Evolutionary conservation across 2,888 invertebrate species (phyloP).

Genomic region (Dolichomitus sp.): DNA sequence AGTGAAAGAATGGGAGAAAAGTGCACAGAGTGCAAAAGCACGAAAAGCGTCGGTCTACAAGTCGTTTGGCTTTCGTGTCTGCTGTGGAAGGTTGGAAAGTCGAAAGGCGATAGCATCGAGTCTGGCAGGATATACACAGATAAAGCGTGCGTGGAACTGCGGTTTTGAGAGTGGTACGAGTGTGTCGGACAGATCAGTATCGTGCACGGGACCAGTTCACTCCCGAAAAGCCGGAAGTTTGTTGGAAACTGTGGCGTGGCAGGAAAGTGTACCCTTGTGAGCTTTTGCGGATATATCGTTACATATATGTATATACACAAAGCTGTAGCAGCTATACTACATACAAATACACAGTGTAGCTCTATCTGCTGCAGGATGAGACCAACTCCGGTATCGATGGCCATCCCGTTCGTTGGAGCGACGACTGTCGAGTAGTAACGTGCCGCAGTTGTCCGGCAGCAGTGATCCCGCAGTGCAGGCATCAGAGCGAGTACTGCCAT

Average conservation of each 20-base stretch:
- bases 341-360: not conserved
- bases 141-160: conserved; percentile 7
- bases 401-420: conserved; percentile 25
- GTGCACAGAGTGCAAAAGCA: conserved; percentile 55
- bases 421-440: conserved; percentile 29
- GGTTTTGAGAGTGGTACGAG: conserved; percentile 34
- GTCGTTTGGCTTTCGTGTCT: conserved; percentile 41
- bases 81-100: conserved; percentile 44
- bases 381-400: conserved; percentile 51
- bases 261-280: conserved; percentile 40
- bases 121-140: not conserved
- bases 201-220: conserved; percentile 36
- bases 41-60: conserved; percentile 39
- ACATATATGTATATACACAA: not conserved
- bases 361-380: conserved; percentile 18
- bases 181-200: conserved; percentile 28
- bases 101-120: conserved; percentile 35
- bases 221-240: conserved; percentile 61
- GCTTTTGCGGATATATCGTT: conserved; percentile 32
- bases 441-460: conserved; percentile 20
- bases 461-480: conserved; percentile 27
- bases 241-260: conserved; percentile 54
- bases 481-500: conserved; percentile 5
- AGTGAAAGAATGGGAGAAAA: conserved; percentile 37
- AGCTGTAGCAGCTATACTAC: not conserved